Evolutionary conservation across 2,113 vertebrate genomes (phyloP).

Genomic region (Micronycteris hirsuta): DNA sequence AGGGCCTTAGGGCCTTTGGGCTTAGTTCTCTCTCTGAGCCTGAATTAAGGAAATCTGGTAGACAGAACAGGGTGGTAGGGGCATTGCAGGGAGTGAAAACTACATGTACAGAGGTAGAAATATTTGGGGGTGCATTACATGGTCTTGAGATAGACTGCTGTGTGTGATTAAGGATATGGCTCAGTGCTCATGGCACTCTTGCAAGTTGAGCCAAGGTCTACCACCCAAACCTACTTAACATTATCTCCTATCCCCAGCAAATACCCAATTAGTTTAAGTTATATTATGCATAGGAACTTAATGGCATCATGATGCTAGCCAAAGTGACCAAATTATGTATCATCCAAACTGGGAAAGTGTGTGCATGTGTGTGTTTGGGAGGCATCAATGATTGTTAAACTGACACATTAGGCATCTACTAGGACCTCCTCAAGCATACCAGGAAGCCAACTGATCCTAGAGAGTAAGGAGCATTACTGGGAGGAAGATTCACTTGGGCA

Average conservation of each 20-base stretch:
- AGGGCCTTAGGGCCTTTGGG: neutral
- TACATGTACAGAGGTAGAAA: neutral
- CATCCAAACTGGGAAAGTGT: too few species aligned
- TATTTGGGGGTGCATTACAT: neutral
- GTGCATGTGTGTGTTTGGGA: neutral
- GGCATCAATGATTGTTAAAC: neutral
- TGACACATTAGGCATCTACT: neutral
- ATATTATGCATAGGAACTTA: neutral
- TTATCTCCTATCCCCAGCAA: neutral
- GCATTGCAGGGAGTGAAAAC: neutral
- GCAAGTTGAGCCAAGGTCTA: neutral
- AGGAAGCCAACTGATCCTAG: rapidly evolving
- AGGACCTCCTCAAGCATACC: neutral
- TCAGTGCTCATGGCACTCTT: neutral
- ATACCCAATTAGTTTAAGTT: neutral
- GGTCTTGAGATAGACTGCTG: too few species aligned
- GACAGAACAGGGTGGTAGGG: neutral
- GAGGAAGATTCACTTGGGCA: neutral
- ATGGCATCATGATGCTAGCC: neutral
- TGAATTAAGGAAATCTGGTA: neutral
- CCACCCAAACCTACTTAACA: neutral
- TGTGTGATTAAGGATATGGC: neutral
- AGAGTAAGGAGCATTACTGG: too few species aligned
- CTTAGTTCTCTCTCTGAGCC: neutral
- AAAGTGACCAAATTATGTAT: neutral